Conservation (phyloP, 2,888 invertebrate species). For the Dryadula phaetusa region DNA sequence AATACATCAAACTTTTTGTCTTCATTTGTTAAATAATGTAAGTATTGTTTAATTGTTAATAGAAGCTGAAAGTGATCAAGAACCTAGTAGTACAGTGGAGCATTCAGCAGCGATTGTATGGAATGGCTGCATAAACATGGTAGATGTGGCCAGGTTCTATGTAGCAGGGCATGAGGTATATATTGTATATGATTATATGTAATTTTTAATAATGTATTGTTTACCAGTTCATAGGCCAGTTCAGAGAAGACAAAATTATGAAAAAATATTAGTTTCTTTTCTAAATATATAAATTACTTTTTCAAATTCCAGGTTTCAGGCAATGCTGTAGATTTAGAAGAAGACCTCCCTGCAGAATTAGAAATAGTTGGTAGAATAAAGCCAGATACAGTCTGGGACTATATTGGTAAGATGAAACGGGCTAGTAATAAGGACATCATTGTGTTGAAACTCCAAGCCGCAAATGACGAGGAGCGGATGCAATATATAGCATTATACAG, state of each 20-base stretch:
- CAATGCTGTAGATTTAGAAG: slow-evolving; percentile 86
- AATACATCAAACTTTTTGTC: neutral
- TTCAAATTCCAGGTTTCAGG: slow-evolving; percentile 79
- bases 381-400: slow-evolving; percentile 96
- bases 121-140: slow-evolving; percentile 95
- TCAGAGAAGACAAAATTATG: too few species aligned
- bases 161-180: slow-evolving; percentile 91
- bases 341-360: slow-evolving; percentile 90
- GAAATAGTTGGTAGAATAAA: slow-evolving; percentile 96
- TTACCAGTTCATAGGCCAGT: too few species aligned
- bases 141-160: slow-evolving; percentile 94
- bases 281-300: neutral
- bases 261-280: neutral
- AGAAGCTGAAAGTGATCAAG: slow-evolving; percentile 89
- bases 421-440: slow-evolving; percentile 94
- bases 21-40: neutral
- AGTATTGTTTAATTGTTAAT: slow-evolving; percentile 38
- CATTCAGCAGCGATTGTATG: slow-evolving; percentile 85
- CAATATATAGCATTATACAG: slow-evolving; percentile 94
- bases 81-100: slow-evolving; percentile 91
- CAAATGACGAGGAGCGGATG: slow-evolving; percentile 92
- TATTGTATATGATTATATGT: too few species aligned
- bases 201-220: too few species aligned
- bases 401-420: slow-evolving; percentile 95
- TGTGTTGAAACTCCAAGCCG: slow-evolving; percentile 91